Evolutionary conservation across 2,797 vertebrate species (phyloP).

Genomic region (Pantherophis alleghaniensis): DNA sequence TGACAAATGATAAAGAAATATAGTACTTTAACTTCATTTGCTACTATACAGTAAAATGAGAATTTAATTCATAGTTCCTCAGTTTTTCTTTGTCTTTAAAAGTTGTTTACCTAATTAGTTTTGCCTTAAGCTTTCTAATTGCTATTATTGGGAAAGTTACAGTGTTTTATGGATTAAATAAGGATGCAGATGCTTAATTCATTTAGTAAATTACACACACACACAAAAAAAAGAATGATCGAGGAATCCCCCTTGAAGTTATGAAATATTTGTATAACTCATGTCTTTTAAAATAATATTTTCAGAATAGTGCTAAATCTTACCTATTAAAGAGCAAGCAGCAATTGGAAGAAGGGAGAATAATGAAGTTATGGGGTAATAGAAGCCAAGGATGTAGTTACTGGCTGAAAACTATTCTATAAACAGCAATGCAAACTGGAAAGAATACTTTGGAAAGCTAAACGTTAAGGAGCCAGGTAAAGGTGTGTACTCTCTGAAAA

Average conservation of each 20-base stretch:
- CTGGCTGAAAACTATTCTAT: accelerated
- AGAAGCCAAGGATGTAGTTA: background rate
- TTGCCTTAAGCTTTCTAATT: constrained; percentile 57
- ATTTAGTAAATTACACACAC: constrained; percentile 3
- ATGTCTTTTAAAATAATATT: background rate
- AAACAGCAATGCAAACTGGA: background rate
- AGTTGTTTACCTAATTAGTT: constrained; percentile 28
- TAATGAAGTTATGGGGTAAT: background rate
- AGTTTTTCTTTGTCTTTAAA: constrained; percentile 25
- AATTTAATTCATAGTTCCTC: constrained; percentile 51
- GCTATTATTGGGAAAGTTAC: constrained; percentile 46
- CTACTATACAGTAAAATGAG: constrained; percentile 60
- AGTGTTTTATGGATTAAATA: constrained; percentile 31
- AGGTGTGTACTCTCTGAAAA: background rate
- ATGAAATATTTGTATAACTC: constrained; percentile 39
- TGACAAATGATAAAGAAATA: constrained; percentile 53
- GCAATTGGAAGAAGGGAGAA: background rate
- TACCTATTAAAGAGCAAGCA: background rate
- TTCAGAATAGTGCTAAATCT: constrained; percentile 8
- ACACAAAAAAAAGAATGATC: constrained; percentile 1
- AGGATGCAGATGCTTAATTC: constrained; percentile 26
- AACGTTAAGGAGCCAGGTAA: background rate
- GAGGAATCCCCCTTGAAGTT: constrained; percentile 34
- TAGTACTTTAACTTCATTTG: constrained; percentile 63
- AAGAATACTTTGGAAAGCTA: background rate